Percentiles rank a stretch among this genome's conserved stretches.
These are phyloP conservation scores for Lycopodina hypogea DNA, from an alignment of 37 sponge, comb jelly and placozoan genomes.

Conservation along the genomic window DNA sequence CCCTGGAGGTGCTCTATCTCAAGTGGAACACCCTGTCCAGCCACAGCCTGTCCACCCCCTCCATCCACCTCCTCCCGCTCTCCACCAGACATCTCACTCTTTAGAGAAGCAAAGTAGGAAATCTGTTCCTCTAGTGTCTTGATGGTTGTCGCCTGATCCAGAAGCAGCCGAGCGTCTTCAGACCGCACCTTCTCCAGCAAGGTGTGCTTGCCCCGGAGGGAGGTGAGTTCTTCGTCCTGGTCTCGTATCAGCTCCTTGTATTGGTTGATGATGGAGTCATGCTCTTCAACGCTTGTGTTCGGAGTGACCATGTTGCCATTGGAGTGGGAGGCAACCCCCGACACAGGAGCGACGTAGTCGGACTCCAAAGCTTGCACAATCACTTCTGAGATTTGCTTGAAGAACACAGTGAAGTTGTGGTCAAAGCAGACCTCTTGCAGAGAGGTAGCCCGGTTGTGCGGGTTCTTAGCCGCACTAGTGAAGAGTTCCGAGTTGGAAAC, in stretches of 20 bases:
- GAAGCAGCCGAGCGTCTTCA: constrained; percentile 6
- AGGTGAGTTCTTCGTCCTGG: constrained; percentile 40
- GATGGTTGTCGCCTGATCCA: constrained; percentile 22
- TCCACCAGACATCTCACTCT: background rate
- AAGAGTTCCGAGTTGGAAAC: constrained; percentile 65
- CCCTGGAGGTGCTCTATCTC: constrained; percentile 41
- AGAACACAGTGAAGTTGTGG: constrained; percentile 51
- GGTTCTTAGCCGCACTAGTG: constrained; percentile 57
- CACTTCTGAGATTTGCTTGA: constrained; percentile 49
- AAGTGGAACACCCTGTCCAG: background rate
- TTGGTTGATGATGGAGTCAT: constrained; percentile 70
- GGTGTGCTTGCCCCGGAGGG: constrained; percentile 15
- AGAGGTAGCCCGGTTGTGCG: constrained; percentile 33
- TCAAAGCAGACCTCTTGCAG: constrained; percentile 60
- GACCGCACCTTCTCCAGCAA: constrained; percentile 30
- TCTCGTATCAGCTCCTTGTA: constrained; percentile 87
- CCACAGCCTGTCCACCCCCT: too few relatives aligned
- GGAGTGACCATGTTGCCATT: background rate
- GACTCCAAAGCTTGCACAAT: constrained; percentile 43
- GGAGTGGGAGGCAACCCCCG: background rate
- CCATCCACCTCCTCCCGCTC: background rate
- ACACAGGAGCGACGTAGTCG: background rate
- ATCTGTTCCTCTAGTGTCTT: constrained; percentile 30
- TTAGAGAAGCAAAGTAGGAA: background rate
- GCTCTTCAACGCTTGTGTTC: constrained; percentile 64